Evolutionary conservation across 2,888 invertebrate genomes (phyloP), one percentile per base, ranked within the genome.

Genomic region (Nemotelus pantherinus): DNA sequence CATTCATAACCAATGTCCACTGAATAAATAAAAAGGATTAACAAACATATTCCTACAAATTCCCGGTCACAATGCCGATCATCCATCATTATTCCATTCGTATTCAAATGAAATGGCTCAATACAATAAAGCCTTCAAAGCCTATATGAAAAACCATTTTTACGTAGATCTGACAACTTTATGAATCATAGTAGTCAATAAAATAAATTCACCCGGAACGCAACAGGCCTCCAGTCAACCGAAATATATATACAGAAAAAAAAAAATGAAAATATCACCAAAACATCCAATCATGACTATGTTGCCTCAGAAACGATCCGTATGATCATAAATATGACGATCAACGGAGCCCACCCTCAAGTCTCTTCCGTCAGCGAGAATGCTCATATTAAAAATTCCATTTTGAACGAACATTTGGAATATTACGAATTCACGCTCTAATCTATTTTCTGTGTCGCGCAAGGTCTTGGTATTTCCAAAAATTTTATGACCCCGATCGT

Each of bases 271-370:
- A 50, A 50, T 7, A 50, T 50, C 50, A 50, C 50, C 9, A 9
- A 25, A 25, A 25, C 25, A 25, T 25, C 25, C 25, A 25, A 25
- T 25, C 25, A 25, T 25, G 25, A 25, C 25, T 25, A 25, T 25
- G 50, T 50, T 58, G 25, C 58, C 25, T 10, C 58, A 58, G 10
- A 58, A 10, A 9, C 58, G 58, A 10, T n/a, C 58, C 5, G 58
- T 25, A 10, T 10, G 5, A 58, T 58, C 58, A 9, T 50, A 50
- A 50, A 50, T 50, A 5, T 9, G 9, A 50, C 9, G 50, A 60
- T 60, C 60, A 60, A 25, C 60, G 6, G 10, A 43, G 63, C 63
- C 63, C 63, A 63, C 63, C 63, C 63, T 63, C 39, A 63, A 41
- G 9, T 63, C 63, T 9, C 9, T 63, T 39, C 43, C 63, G 9